phyloP scores from a whole-genome alignment of 2,113 vertebrate species.

The Isichthys henryi region DNA sequence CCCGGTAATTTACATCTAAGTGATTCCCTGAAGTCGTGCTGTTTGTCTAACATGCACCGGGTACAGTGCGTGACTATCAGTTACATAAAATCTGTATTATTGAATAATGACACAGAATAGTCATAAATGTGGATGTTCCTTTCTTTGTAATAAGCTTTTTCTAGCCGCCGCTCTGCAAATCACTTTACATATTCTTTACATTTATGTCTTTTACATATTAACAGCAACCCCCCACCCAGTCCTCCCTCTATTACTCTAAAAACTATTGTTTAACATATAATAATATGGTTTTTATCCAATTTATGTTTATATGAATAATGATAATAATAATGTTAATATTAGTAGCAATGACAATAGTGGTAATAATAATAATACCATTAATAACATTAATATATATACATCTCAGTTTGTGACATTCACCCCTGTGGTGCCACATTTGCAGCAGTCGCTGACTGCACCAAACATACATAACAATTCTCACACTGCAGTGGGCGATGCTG shows the following conservation, averaged over 20 bases:
- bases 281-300: too few species aligned
- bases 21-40: neutral
- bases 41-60: neutral
- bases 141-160: neutral
- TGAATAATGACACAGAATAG: neutral
- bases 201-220: neutral
- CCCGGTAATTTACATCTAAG: too few species aligned
- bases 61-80: neutral
- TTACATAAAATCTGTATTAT: neutral
- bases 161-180: neutral
- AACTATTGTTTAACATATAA: neutral
- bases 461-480: neutral
- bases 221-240: neutral
- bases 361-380: neutral
- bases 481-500: neutral
- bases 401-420: neutral
- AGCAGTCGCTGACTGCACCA: neutral
- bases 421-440: neutral
- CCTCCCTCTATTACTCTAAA: neutral
- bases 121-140: too few species aligned
- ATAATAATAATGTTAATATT: neutral
- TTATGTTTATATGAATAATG: neutral
- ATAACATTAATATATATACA: neutral
- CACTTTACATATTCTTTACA: too few species aligned
- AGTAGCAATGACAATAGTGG: neutral